Evolutionary conservation across 23 tunicate genomes (phyloP), one percentile per base, ranked within the genome.

Genomic region (Oikopleura dioica): DNA sequence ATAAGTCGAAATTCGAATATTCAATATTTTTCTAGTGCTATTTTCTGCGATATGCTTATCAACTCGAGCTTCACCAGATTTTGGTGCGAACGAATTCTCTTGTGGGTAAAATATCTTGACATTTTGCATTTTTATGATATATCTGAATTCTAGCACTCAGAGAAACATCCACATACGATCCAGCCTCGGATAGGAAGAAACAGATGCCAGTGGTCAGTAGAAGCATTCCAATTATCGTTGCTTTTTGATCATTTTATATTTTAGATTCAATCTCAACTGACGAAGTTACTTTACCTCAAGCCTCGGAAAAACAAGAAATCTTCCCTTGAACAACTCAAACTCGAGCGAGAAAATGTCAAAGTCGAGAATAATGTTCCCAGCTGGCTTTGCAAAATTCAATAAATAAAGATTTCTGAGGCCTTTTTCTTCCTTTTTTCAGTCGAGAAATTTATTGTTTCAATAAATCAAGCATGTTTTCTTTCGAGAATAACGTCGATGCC

Each of bases 401-500:
- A n/a, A n/a, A n/a, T n/a, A n/a, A n/a, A n/a, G n/a, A n/a, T n/a
- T n/a, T n/a, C n/a, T n/a, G n/a, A n/a, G n/a, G n/a, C n/a, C n/a
- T n/a, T n/a, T n/a, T n/a, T n/a, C n/a, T n/a, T n/a, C n/a, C n/a
- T n/a, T n/a, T n/a, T n/a, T n/a, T n/a, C n/a, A n/a, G n/a, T n/a
- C n/a, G n/a, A n/a, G n/a, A n/a, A n/a, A n/a, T n/a, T n/a, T n/a
- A n/a, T n/a, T n/a, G n/a, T n/a, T n/a, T n/a, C n/a, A n/a, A n/a
- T n/a, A n/a, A n/a, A n/a, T n/a, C n/a, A n/a, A n/a, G n/a, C n/a
- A n/a, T n/a, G n/a, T n/a, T n/a, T n/a, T n/a, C n/a, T n/a, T 44
- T 44, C 77, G 37, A 81, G 59, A 34, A 38, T 81, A 36, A 85
- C 68, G 16, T 82, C 79, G 9, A 92, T 59, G 0, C 80, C 80